These are phyloP conservation scores for Pelusios castaneus DNA, from an alignment of 2,113 vertebrate species.

Conservation along the genomic window DNA sequence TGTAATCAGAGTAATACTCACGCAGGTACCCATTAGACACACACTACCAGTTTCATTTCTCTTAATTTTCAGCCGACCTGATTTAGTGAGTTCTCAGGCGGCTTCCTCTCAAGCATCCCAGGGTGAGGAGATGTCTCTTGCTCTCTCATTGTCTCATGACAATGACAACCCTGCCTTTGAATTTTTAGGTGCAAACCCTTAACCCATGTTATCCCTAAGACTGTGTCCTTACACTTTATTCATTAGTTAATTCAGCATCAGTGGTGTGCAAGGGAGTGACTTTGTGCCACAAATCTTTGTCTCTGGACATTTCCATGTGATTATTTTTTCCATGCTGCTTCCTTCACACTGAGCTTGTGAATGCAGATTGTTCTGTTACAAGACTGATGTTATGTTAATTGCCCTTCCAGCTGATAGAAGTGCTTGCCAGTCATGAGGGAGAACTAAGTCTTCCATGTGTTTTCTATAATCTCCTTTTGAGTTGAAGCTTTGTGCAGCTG, in stretches of 20 bases:
- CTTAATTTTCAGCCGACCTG: not conserved
- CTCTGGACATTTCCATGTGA: not conserved
- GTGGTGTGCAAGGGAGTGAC: not conserved
- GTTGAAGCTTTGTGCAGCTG: not conserved
- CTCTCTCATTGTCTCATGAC: not conserved
- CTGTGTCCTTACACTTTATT: not conserved
- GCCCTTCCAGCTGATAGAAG: constrained; percentile 26
- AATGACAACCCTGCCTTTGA: not conserved
- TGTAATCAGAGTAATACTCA: fast-evolving
- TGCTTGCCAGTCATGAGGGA: constrained; percentile 7
- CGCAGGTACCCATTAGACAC: fast-evolving
- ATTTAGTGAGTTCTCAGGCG: not conserved
- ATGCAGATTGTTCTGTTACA: constrained; percentile 21
- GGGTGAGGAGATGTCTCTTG: not conserved
- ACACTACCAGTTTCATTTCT: fast-evolving
- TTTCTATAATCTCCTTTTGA: not conserved
- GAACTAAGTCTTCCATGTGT: not conserved
- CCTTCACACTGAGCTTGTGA: constrained; percentile 20
- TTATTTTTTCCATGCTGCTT: not conserved
- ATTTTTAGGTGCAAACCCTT: not conserved
- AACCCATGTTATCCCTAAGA: not conserved
- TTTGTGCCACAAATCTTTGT: constrained; percentile 28
- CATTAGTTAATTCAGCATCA: constrained; percentile 7
- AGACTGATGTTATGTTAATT: constrained; percentile 10
- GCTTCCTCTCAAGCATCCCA: not conserved